Evolutionary conservation across 2,888 invertebrate genomes (phyloP), one percentile per base, ranked within the genome.

Genomic region (Drosophila peninsularis): DNA sequence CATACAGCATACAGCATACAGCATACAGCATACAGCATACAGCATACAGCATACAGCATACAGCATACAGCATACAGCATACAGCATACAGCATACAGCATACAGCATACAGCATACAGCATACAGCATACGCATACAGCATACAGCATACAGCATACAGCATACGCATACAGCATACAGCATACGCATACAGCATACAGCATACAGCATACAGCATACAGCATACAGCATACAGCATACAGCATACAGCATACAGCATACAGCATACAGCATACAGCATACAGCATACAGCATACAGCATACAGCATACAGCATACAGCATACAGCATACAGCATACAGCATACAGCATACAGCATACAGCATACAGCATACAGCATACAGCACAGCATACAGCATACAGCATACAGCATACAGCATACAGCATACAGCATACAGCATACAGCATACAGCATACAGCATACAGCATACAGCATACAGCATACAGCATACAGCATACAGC

Each of bases 391-490:
- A 42, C 13, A 42, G 41, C n/a, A 42, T 42, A 21, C 13, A 42
- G 41, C n/a, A 42, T 42, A 42, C 13, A 42, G 42, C n/a, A 42
- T 42, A 42, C 13, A 42, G 42, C n/a, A 42, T 42, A 42, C 13
- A 42, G 42, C n/a, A 42, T 42, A 21, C 13, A 42, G 21, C n/a
- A 42, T 42, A 42, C 13, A 21, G 21, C n/a, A 42, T 42, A 21
- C 13, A 42, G 21, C n/a, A 14, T 21, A 42, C 6, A 42, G 21
- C n/a, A 21, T 21, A 42, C 13, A 42, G 21, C n/a, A 42, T 42
- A 21, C 13, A 42, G 42, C n/a, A 42, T 42, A 42, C 3, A 42
- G 42, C n/a, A 42, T 42, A 42, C 13, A 42, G 42, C n/a, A 42
- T 42, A 42, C 13, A 42, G 42, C n/a, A 13, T 42, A 42, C 6